phyloP scores from a whole-genome alignment of 2,888 invertebrate species.

The Euproctis similis region DNA sequence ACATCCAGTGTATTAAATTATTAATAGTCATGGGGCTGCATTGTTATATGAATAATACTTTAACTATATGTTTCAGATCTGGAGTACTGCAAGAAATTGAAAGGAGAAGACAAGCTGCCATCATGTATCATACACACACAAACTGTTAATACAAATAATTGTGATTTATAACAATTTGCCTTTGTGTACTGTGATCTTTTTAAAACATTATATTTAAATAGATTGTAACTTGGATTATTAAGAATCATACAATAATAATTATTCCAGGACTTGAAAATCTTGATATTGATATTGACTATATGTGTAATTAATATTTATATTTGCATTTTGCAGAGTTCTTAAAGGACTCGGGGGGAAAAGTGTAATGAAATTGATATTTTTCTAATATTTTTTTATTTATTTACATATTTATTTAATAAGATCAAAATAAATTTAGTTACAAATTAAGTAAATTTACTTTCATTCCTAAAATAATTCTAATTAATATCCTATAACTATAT shows the following conservation, averaged over 20 bases:
- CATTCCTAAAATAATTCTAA: no score
- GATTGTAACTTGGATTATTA: no score
- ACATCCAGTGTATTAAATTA: no score
- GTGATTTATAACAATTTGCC: slow-evolving; percentile 31
- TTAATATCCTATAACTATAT: no score
- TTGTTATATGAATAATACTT: no score
- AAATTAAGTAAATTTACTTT: no score
- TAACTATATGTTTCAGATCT: slow-evolving; percentile 73
- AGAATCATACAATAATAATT: no score
- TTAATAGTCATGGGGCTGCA: no score
- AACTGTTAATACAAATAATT: slow-evolving; percentile 56
- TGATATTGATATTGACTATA: background rate
- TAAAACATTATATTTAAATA: slow-evolving; percentile 17
- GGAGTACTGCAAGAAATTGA: slow-evolving; percentile 86
- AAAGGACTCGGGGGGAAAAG: no score
- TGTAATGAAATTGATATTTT: no score
- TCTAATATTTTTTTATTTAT: slow-evolving; percentile 16
- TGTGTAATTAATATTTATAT: background rate
- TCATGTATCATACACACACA: slow-evolving; percentile 56
- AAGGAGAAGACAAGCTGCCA: slow-evolving; percentile 64
- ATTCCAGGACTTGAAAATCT: background rate
- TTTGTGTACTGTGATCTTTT: slow-evolving; percentile 64
- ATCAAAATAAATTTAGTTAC: no score
- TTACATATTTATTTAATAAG: no score
- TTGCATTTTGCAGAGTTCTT: background rate